These are phyloP conservation scores for Hydrotaea cyrtoneurina DNA, from an alignment of 2,888 invertebrate genomes.

Conservation along the genomic window DNA sequence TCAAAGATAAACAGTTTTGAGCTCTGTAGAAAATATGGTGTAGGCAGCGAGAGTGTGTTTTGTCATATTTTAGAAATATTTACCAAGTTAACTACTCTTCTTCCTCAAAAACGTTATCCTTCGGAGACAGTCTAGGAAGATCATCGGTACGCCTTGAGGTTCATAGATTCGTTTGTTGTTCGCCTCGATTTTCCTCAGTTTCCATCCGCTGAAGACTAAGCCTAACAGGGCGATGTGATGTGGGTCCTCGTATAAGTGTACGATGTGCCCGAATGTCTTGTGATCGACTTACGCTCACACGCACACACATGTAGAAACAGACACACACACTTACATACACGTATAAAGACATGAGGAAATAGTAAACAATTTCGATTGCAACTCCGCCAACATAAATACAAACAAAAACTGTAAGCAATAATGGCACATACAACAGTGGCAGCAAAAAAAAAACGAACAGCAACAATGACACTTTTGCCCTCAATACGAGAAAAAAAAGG, in stretches of 20 bases:
- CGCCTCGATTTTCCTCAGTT: no score
- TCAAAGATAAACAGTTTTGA: no score
- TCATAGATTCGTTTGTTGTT: no score
- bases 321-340: background rate
- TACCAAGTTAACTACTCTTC: no score
- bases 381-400: conserved; percentile 59
- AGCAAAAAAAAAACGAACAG: conserved; percentile 48
- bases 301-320: background rate
- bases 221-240: no score
- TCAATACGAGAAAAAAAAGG: conserved; percentile 60
- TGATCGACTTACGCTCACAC: background rate
- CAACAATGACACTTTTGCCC: conserved; percentile 67
- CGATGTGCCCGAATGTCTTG: background rate
- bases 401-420: conserved; percentile 32
- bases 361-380: conserved; percentile 62
- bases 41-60: no score
- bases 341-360: conserved; percentile 8
- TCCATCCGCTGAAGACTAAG: no score
- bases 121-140: no score
- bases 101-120: no score
- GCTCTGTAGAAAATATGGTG: no score
- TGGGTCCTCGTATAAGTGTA: background rate
- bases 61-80: no score
- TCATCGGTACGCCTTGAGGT: no score
- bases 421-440: conserved; percentile 41